Percentiles rank a stretch among this genome's conserved stretches.
phyloP scores from a whole-genome alignment of 2,888 invertebrate species.

The Euzophera pinguis region DNA sequence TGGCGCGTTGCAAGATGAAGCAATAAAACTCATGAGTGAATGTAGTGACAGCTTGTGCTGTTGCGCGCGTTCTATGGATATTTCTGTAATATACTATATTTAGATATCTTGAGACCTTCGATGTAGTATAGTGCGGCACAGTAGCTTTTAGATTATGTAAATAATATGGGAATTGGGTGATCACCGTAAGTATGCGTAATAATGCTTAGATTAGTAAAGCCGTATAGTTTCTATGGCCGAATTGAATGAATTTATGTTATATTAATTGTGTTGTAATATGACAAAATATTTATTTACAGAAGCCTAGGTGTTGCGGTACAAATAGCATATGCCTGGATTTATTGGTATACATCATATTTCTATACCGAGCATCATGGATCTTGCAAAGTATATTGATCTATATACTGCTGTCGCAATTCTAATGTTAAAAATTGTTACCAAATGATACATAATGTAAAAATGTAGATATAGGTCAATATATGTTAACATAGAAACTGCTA shows the following conservation, averaged over 20 bases:
- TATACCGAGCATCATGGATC: background rate
- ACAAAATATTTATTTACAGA: conserved; percentile 18
- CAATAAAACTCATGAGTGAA: conserved; percentile 22
- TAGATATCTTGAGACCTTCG: conserved; percentile 21
- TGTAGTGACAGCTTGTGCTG: conserved; percentile 24
- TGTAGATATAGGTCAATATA: background rate
- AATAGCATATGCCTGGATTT: conserved; percentile 19
- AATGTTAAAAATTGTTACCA: no score
- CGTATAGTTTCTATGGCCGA: conserved; percentile 19
- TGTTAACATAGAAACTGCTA: conserved; percentile 23
- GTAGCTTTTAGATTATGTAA: conserved; percentile 24
- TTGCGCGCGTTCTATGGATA: conserved; percentile 9
- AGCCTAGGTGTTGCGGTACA: conserved; percentile 21
- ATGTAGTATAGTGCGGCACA: conserved; percentile 22
- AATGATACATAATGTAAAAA: background rate
- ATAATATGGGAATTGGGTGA: conserved; percentile 21
- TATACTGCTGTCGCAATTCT: background rate
- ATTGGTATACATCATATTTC: conserved; percentile 24
- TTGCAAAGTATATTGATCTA: background rate
- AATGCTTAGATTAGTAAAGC: conserved; percentile 25
- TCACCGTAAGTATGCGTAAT: conserved; percentile 22
- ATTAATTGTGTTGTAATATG: conserved; percentile 19
- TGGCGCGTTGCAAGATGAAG: background rate
- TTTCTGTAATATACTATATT: conserved; percentile 20
- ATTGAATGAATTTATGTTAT: conserved; percentile 21